A percentile compares a stretch with the other conserved stretches of the same genome.
Evolutionary conservation across 2,797 vertebrate species (phyloP).

Genomic region (Danio choprae): DNA sequence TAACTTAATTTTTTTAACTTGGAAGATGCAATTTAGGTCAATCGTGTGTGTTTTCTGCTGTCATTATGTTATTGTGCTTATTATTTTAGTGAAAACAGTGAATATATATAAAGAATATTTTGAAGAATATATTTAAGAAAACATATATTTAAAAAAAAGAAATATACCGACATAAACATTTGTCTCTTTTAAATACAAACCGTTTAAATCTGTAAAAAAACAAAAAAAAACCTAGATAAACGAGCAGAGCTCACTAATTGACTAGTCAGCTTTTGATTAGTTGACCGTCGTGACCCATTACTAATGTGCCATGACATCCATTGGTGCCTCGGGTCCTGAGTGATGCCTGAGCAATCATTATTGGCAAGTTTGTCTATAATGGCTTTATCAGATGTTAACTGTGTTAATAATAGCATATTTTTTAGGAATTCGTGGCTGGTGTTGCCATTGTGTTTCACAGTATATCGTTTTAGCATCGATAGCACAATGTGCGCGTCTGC

Average conservation of each 20-base stretch:
- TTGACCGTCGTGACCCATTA: background rate
- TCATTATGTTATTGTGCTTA: no score
- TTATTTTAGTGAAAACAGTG: no score
- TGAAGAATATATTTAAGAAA: no score
- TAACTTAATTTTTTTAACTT: no score
- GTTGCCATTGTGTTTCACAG: background rate
- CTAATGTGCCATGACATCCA: constrained; percentile 19
- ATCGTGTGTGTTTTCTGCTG: no score
- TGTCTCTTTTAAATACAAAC: no score
- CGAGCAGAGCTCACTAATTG: constrained; percentile 23
- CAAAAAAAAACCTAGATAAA: background rate
- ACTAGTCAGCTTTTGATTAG: constrained; percentile 13
- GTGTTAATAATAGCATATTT: background rate
- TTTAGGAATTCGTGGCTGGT: background rate
- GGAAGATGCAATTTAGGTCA: no score
- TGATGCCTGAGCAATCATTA: constrained; percentile 9
- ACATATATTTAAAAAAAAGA: no score
- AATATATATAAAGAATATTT: no score
- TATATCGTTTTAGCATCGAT: no score
- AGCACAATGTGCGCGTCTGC: no score
- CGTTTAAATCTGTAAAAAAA: background rate
- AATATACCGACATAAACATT: no score
- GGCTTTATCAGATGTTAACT: constrained; percentile 23
- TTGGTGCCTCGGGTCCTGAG: background rate
- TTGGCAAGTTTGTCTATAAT: constrained; percentile 25